phyloP scores from a whole-genome alignment of 1,140 invertebrate genomes.

The Neocloeon triangulifer region DNA sequence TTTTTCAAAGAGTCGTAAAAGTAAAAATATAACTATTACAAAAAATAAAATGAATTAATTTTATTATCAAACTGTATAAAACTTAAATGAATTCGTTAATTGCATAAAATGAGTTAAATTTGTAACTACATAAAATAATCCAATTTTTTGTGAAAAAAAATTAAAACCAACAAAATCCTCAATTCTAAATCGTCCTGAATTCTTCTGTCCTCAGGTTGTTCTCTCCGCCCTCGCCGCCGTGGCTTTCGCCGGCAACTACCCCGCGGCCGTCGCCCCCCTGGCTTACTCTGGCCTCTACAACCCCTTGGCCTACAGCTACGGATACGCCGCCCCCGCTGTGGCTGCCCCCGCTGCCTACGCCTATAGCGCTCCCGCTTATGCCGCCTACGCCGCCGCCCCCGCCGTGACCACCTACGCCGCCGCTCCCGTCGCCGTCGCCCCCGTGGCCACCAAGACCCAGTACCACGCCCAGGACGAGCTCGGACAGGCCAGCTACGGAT shows the following conservation, averaged over 20 bases:
- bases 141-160: no score
- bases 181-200: neutral
- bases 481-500: conserved; percentile 28
- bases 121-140: no score
- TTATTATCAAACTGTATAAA: no score
- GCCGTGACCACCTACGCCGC: conserved; percentile 15
- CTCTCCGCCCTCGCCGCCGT: conserved; percentile 12
- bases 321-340: neutral
- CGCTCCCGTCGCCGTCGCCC: conserved; percentile 11
- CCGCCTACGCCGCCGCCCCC: conserved; percentile 10
- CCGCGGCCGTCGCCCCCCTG: neutral
- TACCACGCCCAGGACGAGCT: conserved; percentile 17
- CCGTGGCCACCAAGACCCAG: conserved; percentile 21
- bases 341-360: conserved; percentile 4
- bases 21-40: no score
- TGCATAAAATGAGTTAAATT: no score
- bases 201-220: conserved; percentile 13
- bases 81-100: no score
- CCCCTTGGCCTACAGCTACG: neutral
- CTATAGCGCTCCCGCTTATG: conserved; percentile 4
- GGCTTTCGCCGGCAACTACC: conserved; percentile 9
- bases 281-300: conserved; percentile 5
- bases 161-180: neutral
- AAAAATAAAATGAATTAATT: no score
- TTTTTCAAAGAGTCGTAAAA: no score